A percentile compares a stretch with the other conserved stretches of the same genome.
phyloP scores from a whole-genome alignment of 2,888 invertebrate species.

The Lymantria monacha region DNA sequence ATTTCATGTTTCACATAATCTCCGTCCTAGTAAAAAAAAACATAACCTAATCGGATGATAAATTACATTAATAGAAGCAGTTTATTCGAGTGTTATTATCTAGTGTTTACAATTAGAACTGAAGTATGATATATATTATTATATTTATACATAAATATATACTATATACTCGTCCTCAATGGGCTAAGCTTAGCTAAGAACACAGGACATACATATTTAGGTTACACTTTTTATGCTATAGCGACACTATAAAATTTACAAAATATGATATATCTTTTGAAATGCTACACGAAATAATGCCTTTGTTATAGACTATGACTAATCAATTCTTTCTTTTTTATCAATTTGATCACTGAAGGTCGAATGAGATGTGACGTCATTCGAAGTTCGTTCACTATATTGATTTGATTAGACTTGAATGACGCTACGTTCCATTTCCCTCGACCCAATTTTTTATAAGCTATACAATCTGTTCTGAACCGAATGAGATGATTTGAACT shows the following conservation, averaged over 20 bases:
- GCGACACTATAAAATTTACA: conserved; percentile 82
- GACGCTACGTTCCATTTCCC: conserved; percentile 7
- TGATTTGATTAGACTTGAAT: conserved; percentile 17
- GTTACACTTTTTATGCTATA: conserved; percentile 73
- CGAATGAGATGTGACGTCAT: conserved; percentile 29
- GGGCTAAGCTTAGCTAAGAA: conserved; percentile 78
- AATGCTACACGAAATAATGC: conserved; percentile 78
- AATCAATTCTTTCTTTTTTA: conserved; percentile 73
- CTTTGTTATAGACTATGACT: conserved; percentile 61
- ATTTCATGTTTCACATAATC: not conserved
- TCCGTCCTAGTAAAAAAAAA: not conserved
- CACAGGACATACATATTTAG: conserved; percentile 71
- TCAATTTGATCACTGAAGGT: conserved; percentile 63
- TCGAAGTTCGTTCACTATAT: conserved; percentile 16
- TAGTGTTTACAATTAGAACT: conserved; percentile 36
- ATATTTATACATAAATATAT: conserved; percentile 49
- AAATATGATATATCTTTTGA: conserved; percentile 82
- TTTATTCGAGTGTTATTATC: conserved; percentile 28
- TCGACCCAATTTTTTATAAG: conserved; percentile 38
- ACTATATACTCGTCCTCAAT: conserved; percentile 69
- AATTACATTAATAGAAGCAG: conserved; percentile 29
- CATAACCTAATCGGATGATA: conserved; percentile 8
- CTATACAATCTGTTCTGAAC: conserved; percentile 42
- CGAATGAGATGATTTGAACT: conserved; percentile 53
- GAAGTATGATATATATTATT: conserved; percentile 16